A percentile compares a stretch with the other conserved stretches of the same genome.
phyloP scores from a whole-genome alignment of 2,797 vertebrate species.

The Borostomias antarcticus region DNA sequence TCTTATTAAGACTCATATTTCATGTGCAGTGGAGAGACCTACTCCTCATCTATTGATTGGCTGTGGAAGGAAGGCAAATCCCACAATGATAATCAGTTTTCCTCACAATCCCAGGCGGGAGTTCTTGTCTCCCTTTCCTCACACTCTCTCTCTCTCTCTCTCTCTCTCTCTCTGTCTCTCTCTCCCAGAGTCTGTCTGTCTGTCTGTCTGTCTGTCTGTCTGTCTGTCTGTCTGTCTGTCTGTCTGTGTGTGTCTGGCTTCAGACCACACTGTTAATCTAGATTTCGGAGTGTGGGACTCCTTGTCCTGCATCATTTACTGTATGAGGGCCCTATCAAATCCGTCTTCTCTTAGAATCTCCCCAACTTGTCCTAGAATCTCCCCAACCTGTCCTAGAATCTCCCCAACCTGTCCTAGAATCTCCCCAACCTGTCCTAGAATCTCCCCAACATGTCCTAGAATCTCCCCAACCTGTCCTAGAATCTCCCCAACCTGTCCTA shows the following conservation, averaged over 20 bases:
- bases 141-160: conserved; percentile 16
- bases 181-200: conserved; percentile 8
- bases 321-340: too few relatives aligned
- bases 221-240: too few relatives aligned
- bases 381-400: too few relatives aligned
- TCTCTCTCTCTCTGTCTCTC: conserved; percentile 5
- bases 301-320: conserved; percentile 27
- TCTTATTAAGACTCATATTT: conserved; percentile 52
- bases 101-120: conserved; percentile 37
- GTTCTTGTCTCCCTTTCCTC: conserved; percentile 51
- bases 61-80: conserved; percentile 34
- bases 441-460: too few relatives aligned
- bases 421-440: too few relatives aligned
- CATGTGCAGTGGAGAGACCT: conserved; percentile 33
- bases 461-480: too few relatives aligned
- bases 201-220: background rate
- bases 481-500: too few relatives aligned
- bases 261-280: background rate
- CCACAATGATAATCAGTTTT: conserved; percentile 51
- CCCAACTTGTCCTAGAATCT: too few relatives aligned
- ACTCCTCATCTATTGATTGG: conserved; percentile 54
- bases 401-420: too few relatives aligned
- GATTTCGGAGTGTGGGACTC: conserved; percentile 26
- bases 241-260: too few relatives aligned
- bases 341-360: too few relatives aligned